Evolutionary conservation across 1,140 invertebrate genomes (phyloP), one percentile per base, ranked within the genome.

Genomic region (Brachionus plicatilis): DNA sequence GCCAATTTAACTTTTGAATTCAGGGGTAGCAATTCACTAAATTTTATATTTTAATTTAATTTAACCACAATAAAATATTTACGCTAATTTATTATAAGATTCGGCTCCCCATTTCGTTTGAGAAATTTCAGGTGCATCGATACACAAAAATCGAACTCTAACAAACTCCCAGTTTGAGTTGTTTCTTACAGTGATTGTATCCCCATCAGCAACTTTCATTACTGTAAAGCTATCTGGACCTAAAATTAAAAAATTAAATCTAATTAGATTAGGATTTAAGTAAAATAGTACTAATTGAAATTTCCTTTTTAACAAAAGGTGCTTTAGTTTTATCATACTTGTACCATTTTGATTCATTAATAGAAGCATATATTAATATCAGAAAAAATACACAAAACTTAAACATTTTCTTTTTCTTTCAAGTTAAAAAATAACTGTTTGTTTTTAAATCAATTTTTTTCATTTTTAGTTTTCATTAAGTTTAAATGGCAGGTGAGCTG

Each of bases 91-190:
- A 33, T 82, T 60, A 0, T 20, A 7, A 50, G 72, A 76, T 47
- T 76, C 72, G 1, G 17, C 8, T 9, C 79, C 79, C 79, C 79
- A 82, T 65, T 41, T 60, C 1, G 53, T n/a, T 60, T 82, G 79
- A 60, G 29, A 20, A 24, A 20, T 65, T 45, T 82, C 79, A 17
- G 79, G 79, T 82, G 79, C 79, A 68, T 82, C 79, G n/a, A 82
- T 68, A 60, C 79, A 82, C 9, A 82, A 17, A 45, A 82, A 82
- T 33, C 79, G 6, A 12, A 82, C 24, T 37, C 53, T 20, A 33
- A 82, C 60, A 20, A 60, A 5, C 7, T 60, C 14, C 20, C 14
- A n/a, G 27, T 82, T 56, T 8, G 79, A 29, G 27, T 82, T 60
- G 27, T 82, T 82, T 20, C 33, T 50, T 1, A 82, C 60, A 17